Evolutionary conservation across 2,113 vertebrate genomes (phyloP).

Genomic region (Ranitomeya imitator): DNA sequence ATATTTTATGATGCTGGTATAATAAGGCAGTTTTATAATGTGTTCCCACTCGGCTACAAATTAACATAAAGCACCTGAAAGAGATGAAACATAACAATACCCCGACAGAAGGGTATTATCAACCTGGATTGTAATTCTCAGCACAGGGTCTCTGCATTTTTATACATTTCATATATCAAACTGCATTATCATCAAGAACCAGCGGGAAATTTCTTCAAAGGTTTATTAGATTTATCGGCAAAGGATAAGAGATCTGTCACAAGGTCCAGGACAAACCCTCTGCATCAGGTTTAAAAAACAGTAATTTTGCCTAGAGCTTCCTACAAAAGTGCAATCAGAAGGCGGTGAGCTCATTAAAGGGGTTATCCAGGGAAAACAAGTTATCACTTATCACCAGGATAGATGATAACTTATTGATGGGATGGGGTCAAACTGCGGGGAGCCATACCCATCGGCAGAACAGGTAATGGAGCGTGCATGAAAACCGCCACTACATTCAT

Average conservation of each 20-base stretch:
- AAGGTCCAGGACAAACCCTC: neutral
- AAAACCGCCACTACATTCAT: no score
- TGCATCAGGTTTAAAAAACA: no score
- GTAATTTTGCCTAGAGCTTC: no score
- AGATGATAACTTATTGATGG: no score
- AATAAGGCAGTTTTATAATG: neutral
- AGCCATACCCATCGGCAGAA: no score
- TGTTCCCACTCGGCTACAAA: neutral
- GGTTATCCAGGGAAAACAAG: no score
- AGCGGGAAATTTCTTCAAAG: neutral
- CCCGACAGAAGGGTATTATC: neutral
- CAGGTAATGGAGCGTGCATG: no score
- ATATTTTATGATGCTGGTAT: neutral
- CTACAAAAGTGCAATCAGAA: no score
- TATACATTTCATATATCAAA: neutral
- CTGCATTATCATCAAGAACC: neutral
- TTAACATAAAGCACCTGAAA: constrained; percentile 9
- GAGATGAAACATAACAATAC: neutral
- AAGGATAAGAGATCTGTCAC: neutral
- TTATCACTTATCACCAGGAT: no score
- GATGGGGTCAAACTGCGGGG: no score
- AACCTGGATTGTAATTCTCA: neutral
- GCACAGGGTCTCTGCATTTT: neutral
- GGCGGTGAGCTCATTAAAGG: no score
- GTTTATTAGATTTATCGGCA: neutral